These are phyloP conservation scores for Popillia japonica DNA, from an alignment of 1,140 invertebrate genomes.

Conservation along the genomic window DNA sequence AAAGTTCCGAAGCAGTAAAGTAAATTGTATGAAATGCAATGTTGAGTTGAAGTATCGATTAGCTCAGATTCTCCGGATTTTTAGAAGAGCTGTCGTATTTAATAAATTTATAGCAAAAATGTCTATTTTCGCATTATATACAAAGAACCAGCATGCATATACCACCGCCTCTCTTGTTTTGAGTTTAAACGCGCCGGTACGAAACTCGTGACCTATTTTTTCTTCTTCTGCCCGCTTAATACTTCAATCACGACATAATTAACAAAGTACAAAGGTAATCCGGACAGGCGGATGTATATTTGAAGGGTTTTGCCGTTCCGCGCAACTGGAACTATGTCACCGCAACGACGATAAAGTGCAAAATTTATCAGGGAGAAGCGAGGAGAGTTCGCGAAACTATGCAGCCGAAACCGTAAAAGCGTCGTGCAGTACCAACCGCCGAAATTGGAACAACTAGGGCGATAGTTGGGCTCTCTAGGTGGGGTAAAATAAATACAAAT, in stretches of 20 bases:
- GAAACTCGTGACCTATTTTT: not conserved
- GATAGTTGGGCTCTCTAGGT: too few species aligned
- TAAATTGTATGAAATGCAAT: not conserved
- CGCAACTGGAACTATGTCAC: not conserved
- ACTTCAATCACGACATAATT: not conserved
- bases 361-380: not conserved
- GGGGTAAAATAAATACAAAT: too few species aligned
- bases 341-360: not conserved
- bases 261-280: not conserved
- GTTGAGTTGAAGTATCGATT: not conserved
- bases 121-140: too few species aligned
- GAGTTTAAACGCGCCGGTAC: not conserved
- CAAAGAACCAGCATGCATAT: too few species aligned
- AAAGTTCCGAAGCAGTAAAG: not conserved
- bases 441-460: too few species aligned
- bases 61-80: too few species aligned
- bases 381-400: not conserved
- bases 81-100: too few species aligned
- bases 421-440: too few species aligned
- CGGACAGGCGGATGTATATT: conserved; percentile 5
- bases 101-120: too few species aligned
- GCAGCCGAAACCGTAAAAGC: not conserved
- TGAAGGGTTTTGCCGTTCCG: not conserved
- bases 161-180: too few species aligned
- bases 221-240: not conserved